Percentiles rank a stretch among this genome's conserved stretches.
phyloP scores from a whole-genome alignment of 2,113 vertebrate species.

The Callocephalon fimbriatum region DNA sequence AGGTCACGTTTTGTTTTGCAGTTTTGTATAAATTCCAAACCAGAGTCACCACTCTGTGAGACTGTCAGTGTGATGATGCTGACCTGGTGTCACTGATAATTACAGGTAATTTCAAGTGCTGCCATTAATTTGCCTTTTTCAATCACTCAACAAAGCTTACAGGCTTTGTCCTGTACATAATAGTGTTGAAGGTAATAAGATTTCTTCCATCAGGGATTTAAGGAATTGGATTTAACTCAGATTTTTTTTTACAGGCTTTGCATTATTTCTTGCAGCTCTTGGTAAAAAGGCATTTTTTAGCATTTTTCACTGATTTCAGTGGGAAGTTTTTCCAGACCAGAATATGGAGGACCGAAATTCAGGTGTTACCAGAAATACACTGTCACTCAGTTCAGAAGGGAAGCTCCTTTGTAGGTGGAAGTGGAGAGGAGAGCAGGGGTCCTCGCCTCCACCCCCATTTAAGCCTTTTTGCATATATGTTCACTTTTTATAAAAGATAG shows the following conservation, averaged over 20 bases:
- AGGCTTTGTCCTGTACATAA: conserved; percentile 59
- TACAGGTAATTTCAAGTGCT: conserved; percentile 66
- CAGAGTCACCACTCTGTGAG: background rate
- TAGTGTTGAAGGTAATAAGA: conserved; percentile 56
- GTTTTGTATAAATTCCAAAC: background rate
- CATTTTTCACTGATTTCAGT: background rate
- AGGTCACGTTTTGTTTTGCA: conserved; percentile 34
- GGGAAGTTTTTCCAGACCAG: background rate
- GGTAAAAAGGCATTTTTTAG: background rate
- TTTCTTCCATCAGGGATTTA: conserved; percentile 54
- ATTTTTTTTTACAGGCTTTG: conserved; percentile 7
- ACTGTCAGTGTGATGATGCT: conserved; percentile 23
- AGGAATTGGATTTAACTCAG: conserved; percentile 52
- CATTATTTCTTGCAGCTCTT: background rate
- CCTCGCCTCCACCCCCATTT: background rate
- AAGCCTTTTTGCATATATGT: background rate
- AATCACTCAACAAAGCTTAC: conserved; percentile 48
- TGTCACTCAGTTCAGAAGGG: background rate
- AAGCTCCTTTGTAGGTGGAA: background rate
- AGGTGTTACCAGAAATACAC: background rate
- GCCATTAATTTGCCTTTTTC: conserved; percentile 65
- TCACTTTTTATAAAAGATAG: background rate
- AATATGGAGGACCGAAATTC: background rate
- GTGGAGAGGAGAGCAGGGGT: background rate
- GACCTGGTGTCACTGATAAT: conserved; percentile 58